Conservation (phyloP, 2,797 vertebrate species). For the Lepus oiostolus region DNA sequence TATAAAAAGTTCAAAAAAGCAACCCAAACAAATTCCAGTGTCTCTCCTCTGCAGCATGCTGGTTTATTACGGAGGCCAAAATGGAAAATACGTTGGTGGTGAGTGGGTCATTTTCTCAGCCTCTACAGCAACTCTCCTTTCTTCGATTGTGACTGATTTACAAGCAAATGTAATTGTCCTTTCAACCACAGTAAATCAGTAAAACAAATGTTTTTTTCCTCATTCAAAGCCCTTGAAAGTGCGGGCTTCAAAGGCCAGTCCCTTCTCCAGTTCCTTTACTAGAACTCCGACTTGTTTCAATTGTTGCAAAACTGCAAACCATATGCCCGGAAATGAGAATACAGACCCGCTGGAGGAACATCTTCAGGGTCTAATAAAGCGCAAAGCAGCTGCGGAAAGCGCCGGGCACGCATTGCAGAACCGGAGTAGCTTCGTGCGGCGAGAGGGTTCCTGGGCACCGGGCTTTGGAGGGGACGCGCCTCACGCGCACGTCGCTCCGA, state of each 20-base stretch:
- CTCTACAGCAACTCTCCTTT: constrained; percentile 59
- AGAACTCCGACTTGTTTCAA: constrained; percentile 40
- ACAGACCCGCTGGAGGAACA: constrained; percentile 13
- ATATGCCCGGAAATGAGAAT: constrained; percentile 57
- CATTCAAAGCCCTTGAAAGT: constrained; percentile 73
- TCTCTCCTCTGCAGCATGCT: constrained; percentile 76
- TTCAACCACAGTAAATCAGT: constrained; percentile 74
- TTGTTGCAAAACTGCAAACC: constrained; percentile 65
- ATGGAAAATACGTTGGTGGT: constrained; percentile 70
- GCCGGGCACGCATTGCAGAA: background rate
- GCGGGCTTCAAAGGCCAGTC: constrained; percentile 68
- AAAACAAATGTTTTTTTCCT: constrained; percentile 38
- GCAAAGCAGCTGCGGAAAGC: background rate
- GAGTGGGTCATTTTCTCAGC: constrained; percentile 63
- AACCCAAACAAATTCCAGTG: constrained; percentile 73
- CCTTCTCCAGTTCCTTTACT: constrained; percentile 65
- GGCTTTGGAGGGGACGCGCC: constrained; percentile 9
- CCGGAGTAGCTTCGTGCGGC: too few species aligned
- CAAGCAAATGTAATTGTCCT: constrained; percentile 69
- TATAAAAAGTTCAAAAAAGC: constrained; percentile 82
- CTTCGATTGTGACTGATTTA: constrained; percentile 77
- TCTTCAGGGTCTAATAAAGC: background rate
- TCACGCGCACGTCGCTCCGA: background rate
- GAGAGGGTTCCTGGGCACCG: background rate
- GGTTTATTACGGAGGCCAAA: constrained; percentile 70